These are phyloP conservation scores for Macrobrachium rosenbergii DNA, from an alignment of 1,140 invertebrate species.

Conservation along the genomic window DNA sequence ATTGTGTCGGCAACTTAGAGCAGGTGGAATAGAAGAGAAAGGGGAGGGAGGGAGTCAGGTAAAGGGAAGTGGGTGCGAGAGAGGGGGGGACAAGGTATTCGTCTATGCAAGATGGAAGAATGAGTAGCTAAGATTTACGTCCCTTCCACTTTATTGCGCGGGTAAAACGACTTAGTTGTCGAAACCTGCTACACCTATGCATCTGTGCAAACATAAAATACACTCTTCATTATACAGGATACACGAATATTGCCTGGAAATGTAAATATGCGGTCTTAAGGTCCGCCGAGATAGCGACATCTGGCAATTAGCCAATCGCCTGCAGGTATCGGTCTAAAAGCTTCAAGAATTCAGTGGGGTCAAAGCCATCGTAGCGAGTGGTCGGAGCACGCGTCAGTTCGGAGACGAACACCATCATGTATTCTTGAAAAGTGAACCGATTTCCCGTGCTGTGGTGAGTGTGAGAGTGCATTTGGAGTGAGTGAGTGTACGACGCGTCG, in stretches of 20 bases:
- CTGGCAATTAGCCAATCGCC: slow-evolving; percentile 16
- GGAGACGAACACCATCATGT: background rate
- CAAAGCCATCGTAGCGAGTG: slow-evolving; percentile 43
- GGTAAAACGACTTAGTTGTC: no score
- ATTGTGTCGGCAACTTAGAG: background rate
- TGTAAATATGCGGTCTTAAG: no score
- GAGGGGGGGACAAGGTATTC: background rate
- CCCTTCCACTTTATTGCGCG: no score
- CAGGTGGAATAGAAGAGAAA: slow-evolving; percentile 11
- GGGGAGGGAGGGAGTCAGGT: background rate
- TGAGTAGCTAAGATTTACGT: no score
- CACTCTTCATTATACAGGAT: no score
- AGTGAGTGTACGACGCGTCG: background rate
- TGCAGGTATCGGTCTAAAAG: slow-evolving; percentile 40
- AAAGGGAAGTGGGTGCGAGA: background rate
- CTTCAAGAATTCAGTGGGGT: slow-evolving; percentile 54
- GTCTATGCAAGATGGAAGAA: no score
- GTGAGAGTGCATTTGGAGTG: background rate
- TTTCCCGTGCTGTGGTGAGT: background rate
- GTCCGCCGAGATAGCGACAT: background rate
- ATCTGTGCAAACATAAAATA: no score
- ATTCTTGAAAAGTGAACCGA: background rate
- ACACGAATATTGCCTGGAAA: no score
- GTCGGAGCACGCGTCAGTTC: background rate
- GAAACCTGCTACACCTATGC: no score